phyloP scores from a whole-genome alignment of 2,797 vertebrate genomes.

The Choloepus didactylus region DNA sequence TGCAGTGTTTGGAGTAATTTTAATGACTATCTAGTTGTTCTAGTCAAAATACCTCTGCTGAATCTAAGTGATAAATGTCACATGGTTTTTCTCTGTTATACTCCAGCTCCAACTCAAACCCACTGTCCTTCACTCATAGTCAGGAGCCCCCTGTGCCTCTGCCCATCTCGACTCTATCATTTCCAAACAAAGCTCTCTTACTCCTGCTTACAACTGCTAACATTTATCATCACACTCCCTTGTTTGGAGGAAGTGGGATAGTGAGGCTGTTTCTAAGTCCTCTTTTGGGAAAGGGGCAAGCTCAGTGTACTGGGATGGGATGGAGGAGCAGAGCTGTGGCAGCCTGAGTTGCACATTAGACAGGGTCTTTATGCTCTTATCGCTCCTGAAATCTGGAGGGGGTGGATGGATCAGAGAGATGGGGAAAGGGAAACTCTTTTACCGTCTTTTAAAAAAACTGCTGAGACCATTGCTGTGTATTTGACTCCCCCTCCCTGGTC shows the following conservation, averaged over 20 bases:
- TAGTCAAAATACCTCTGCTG: not conserved
- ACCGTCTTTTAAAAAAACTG: not conserved
- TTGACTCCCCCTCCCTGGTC: not conserved
- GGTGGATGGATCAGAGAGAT: not conserved
- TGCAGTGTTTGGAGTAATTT: conserved; percentile 11
- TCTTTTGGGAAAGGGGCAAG: not conserved
- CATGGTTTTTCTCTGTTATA: not conserved
- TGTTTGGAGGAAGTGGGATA: not conserved
- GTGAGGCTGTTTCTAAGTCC: not conserved
- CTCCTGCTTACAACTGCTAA: not conserved
- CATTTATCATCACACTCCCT: not conserved
- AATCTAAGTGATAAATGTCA: not conserved
- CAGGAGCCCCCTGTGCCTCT: not conserved
- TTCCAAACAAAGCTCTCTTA: not conserved
- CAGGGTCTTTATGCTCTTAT: not conserved
- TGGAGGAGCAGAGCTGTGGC: not conserved
- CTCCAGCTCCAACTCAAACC: not conserved
- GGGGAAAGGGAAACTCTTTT: not conserved
- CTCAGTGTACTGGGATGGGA: not conserved
- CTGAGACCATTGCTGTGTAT: not conserved
- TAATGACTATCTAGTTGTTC: not conserved
- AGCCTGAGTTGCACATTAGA: not conserved
- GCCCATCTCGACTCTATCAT: not conserved
- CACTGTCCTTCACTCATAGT: not conserved
- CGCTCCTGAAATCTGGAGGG: not conserved